These are phyloP conservation scores for Dolichomitus sp. DNA, from an alignment of 2,888 invertebrate species.

Conservation along the genomic window DNA sequence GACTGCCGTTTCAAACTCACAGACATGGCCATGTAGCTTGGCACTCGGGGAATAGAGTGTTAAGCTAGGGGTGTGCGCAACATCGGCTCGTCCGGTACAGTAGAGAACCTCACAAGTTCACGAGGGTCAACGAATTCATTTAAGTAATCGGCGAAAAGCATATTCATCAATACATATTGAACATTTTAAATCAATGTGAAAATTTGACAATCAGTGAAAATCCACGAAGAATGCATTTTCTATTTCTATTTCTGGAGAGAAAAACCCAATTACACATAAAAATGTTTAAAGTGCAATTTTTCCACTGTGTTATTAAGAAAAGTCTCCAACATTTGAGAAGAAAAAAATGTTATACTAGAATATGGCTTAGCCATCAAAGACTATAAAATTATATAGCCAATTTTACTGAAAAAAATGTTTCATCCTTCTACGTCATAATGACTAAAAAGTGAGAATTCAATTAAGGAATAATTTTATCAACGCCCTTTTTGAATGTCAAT, in stretches of 20 bases:
- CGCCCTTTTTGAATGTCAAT: not conserved
- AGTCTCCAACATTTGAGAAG: too few relatives aligned
- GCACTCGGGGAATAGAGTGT: constrained; percentile 37
- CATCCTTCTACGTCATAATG: not conserved
- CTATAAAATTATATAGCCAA: not conserved
- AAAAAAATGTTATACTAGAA: too few relatives aligned
- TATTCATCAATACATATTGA: too few relatives aligned
- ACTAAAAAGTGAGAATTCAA: not conserved
- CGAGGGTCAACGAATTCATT: not conserved
- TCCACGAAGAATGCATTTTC: too few relatives aligned
- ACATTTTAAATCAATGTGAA: too few relatives aligned
- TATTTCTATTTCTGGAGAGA: too few relatives aligned
- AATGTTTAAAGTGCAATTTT: too few relatives aligned
- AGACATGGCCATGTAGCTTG: constrained; percentile 21
- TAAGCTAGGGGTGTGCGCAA: not conserved
- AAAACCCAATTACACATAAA: too few relatives aligned
- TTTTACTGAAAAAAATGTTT: not conserved
- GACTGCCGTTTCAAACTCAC: constrained; percentile 9
- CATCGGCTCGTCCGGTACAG: not conserved
- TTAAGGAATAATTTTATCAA: too few relatives aligned
- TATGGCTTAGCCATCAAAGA: too few relatives aligned
- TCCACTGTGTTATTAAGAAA: too few relatives aligned
- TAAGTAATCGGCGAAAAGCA: not conserved
- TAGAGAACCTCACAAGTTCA: not conserved
- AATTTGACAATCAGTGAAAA: too few relatives aligned